Conservation (phyloP, 2,888 invertebrate species). For the Augiades crinisus region DNA sequence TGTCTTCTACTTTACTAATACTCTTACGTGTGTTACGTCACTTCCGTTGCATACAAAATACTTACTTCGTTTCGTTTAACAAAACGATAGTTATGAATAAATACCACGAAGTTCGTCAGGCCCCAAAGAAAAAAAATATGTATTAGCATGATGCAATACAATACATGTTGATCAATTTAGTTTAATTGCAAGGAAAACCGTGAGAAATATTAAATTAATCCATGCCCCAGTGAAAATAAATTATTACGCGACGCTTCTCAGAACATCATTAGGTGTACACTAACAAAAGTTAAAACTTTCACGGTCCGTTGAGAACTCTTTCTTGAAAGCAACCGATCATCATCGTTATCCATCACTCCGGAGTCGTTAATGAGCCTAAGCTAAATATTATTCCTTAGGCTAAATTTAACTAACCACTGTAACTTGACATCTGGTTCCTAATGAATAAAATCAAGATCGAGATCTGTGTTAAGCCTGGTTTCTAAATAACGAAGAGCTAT, state of each 20-base stretch:
- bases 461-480: slow-evolving; percentile 38
- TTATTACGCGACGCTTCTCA: slow-evolving; percentile 11
- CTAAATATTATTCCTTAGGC: slow-evolving; percentile 14
- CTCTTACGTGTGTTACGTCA: too few relatives aligned
- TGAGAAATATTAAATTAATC: slow-evolving; percentile 3
- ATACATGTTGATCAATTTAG: too few relatives aligned
- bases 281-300: slow-evolving; percentile 31
- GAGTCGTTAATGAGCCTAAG: slow-evolving; percentile 61
- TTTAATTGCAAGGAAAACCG: too few relatives aligned
- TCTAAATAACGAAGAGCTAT: neutral
- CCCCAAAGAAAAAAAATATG: too few relatives aligned
- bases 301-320: slow-evolving; percentile 35
- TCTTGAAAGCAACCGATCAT: slow-evolving; percentile 35
- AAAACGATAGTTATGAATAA: too few relatives aligned
- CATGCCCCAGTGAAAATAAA: slow-evolving; percentile 24
- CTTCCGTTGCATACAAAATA: too few relatives aligned
- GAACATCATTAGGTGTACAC: slow-evolving; percentile 21
- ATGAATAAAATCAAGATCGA: neutral
- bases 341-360: slow-evolving; percentile 53
- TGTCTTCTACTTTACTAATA: too few relatives aligned
- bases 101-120: too few relatives aligned
- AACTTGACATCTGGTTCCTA: slow-evolving; percentile 30
- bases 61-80: too few relatives aligned
- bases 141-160: too few relatives aligned
- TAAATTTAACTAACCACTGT: slow-evolving; percentile 31